These are phyloP conservation scores for Hybognathus amarus DNA, from an alignment of 2,797 vertebrate genomes.

Conservation along the genomic window DNA sequence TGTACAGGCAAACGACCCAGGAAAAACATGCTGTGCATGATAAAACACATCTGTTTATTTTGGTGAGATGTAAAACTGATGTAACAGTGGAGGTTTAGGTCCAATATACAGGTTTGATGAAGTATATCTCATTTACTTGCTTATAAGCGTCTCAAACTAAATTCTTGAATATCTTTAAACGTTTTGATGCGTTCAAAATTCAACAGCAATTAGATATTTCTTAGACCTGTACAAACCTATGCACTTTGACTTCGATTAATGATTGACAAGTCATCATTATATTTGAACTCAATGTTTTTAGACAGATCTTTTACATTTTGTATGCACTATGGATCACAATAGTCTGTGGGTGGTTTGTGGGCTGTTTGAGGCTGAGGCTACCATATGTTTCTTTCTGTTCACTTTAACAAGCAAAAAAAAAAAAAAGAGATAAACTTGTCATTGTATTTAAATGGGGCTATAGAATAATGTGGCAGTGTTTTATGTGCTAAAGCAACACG, in stretches of 20 bases:
- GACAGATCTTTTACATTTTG: neutral
- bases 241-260: neutral
- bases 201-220: neutral
- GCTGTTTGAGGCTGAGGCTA: neutral
- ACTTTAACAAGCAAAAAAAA: neutral
- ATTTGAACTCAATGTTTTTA: constrained; percentile 15
- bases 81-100: neutral
- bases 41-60: neutral
- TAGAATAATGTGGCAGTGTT: neutral
- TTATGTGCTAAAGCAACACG: neutral
- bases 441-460: constrained; percentile 5
- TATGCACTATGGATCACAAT: neutral
- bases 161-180: neutral
- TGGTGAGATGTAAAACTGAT: neutral
- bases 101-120: neutral
- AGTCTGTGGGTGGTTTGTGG: constrained; percentile 9
- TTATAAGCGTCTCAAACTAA: neutral
- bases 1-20: neutral
- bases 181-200: neutral
- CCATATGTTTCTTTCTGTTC: neutral
- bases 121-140: neutral
- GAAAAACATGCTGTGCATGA: neutral
- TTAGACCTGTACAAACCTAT: neutral
- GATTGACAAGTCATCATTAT: neutral
- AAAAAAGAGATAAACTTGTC: neutral